phyloP scores from a whole-genome alignment of 1,140 invertebrate genomes.

The Ceratina japonica region DNA sequence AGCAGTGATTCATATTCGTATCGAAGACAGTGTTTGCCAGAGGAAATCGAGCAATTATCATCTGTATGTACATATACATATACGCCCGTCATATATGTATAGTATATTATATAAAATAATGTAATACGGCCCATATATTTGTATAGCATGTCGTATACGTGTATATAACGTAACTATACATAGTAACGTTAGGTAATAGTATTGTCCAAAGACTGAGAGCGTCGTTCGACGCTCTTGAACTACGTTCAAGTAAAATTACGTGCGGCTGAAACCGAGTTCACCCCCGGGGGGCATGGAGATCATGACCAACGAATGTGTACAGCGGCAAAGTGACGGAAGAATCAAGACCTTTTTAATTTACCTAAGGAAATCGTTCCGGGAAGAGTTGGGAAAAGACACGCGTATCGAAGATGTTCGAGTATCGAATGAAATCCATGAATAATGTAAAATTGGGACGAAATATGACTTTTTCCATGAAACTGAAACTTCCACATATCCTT shows the following conservation, averaged over 20 bases:
- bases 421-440: neutral
- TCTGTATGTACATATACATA: conserved; percentile 26
- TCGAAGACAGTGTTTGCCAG: neutral
- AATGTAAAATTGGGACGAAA: neutral
- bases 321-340: too few relatives aligned
- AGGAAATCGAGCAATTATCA: neutral
- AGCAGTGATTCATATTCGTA: conserved; percentile 5
- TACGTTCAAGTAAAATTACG: conserved; percentile 11
- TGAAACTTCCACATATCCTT: neutral
- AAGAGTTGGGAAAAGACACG: too few relatives aligned
- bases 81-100: conserved; percentile 16
- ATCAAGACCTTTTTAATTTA: too few relatives aligned
- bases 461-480: too few relatives aligned
- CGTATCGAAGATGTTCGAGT: too few relatives aligned
- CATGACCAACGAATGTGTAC: neutral
- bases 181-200: conserved; percentile 32
- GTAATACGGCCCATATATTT: conserved; percentile 20
- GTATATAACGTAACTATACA: conserved; percentile 35
- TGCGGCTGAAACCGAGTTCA: neutral
- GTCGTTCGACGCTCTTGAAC: conserved; percentile 22
- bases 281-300: neutral
- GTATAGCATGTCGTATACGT: conserved; percentile 23
- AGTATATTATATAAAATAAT: conserved; percentile 6
- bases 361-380: too few relatives aligned
- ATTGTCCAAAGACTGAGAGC: conserved; percentile 40